Base-by-base conservation (phyloP, 2,888 invertebrate species). In the Sinelater perroti region DNA sequence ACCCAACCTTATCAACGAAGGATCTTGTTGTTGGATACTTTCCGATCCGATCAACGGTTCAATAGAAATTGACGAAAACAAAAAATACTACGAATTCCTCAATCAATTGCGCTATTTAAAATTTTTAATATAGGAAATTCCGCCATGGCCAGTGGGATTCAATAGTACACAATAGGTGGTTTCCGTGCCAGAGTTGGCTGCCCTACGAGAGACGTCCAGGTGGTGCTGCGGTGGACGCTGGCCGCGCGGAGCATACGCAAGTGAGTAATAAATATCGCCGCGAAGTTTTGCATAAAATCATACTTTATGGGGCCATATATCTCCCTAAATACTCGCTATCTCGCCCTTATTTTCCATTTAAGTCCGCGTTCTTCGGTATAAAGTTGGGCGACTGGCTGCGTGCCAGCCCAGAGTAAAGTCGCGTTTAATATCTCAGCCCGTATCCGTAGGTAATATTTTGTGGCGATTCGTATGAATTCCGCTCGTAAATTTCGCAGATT, bases 311-410 rank as follows among this genome's bases (percentile, higher is more conserved):
- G 53, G 56, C 63, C 66, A 68, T 73, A 73, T 70, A 72, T 73
- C 71, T 70, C 67, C 60, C 60, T 67, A 71, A 72, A 73, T 72
- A 73, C 72, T 68, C 67, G 64, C 67, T 71, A 69, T 72, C 72
- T 68, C 70, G 63, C 68, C 66, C 71, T 70, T 71, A 71, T 72
- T 72, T 70, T 71, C 70, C 67, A 70, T 70, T 71, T 70, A 70
- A 71, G 69, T 69, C 71, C 65, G 65, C 59, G 60, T 60, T 50
- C 53, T 60, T 56, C 40, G 46, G 57, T 50, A 68, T 68, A 67
- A 68, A 68, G 66, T 67, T 66, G 63, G 56, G 60, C 61, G 51
- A 64, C 63, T 70, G 70, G 69, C 66, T 61, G 60, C 40, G 56
- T 63, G 68, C 70, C 70, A 69, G 63, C 61, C 66, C 60, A 38